Base-by-base conservation (phyloP, 30 jellyfish, hydroid and myxozoan species). In the Aurelia coerulea region DNA sequence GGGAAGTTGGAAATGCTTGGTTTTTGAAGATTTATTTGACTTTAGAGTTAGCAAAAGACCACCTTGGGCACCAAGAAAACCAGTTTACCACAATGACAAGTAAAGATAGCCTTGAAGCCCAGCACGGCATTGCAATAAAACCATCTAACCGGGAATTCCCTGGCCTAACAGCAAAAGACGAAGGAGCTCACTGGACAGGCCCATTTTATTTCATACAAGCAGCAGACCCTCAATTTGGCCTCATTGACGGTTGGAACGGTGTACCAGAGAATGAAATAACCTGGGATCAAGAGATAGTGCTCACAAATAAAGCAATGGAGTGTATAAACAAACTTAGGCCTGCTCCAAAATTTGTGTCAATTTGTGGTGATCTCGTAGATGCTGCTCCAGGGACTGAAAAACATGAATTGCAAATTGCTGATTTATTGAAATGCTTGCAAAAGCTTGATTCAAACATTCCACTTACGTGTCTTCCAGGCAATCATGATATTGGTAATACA, bases 221-320 rank as follows among this genome's bases (percentile, higher is more conserved):
- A 34, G 98, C 98, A 54, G 98, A 93, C 68, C 82, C 98, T 5
- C 98, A 93, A 66, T 75, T 93, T 50, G 98, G 98, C 17, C 64
- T 93, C 53, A 93, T 93, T 14, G 97, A 93, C 70, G 76, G 90
- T 59, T 93, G 98, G 97, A 88, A 96, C 58, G 95, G 95, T 17
- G 94, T 78, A 13, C 96, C 96, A 8, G 35, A 23, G 35, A 92
- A 80, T 58, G 81, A 84, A 18, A 29, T 66, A 34, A 84, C 84
- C 3, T 93, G 98, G 98, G 96, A 77, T 33, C 65, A 93, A 76
- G 98, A 93, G 65, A 88, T 93, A 15, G 83, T 11, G n/a, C 85
- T 93, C 29, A 93, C 98, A 10, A 84, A 82, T 62, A 69, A 79
- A 52, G 96, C 98, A 12, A 65, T 88, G 23, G 87, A 89, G 46